These are phyloP conservation scores for Bugula neritina DNA, from an alignment of 2,888 invertebrate species.

Conservation along the genomic window DNA sequence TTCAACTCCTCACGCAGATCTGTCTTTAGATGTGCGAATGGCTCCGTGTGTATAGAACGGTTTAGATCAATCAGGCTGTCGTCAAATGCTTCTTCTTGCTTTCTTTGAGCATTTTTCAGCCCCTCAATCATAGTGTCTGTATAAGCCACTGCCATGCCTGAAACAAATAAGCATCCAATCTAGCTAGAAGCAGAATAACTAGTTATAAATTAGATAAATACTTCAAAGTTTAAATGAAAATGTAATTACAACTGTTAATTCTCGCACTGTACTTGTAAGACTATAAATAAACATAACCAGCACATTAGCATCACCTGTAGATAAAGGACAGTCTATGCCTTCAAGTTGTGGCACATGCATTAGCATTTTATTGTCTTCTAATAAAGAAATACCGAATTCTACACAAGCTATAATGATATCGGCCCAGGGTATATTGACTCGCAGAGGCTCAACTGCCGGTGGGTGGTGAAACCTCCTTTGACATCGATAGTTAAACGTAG, in stretches of 20 bases:
- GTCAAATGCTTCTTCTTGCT: background rate
- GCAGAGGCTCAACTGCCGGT: constrained; percentile 33
- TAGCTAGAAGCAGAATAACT: too few species aligned
- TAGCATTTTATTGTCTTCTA: background rate
- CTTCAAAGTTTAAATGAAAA: too few species aligned
- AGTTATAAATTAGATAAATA: too few species aligned
- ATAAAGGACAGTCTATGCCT: background rate
- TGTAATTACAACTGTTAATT: background rate
- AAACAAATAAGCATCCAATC: background rate
- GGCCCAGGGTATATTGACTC: constrained; percentile 42
- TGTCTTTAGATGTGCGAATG: background rate
- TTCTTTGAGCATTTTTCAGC: background rate
- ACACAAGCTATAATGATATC: constrained; percentile 41
- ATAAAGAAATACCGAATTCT: constrained; percentile 34
- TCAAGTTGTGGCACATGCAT: background rate
- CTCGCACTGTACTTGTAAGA: background rate
- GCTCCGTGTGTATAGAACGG: background rate
- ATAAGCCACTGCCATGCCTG: background rate
- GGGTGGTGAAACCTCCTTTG: constrained; percentile 27
- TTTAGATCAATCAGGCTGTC: background rate
- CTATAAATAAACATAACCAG: background rate
- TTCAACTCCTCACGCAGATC: constrained; percentile 4
- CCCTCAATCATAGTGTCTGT: background rate
- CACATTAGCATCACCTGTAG: background rate
- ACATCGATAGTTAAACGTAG: constrained; percentile 40